Percentiles rank a stretch among this genome's conserved stretches.
Evolutionary conservation across 2,113 vertebrate species (phyloP).

Genomic region (Morone chrysops): DNA sequence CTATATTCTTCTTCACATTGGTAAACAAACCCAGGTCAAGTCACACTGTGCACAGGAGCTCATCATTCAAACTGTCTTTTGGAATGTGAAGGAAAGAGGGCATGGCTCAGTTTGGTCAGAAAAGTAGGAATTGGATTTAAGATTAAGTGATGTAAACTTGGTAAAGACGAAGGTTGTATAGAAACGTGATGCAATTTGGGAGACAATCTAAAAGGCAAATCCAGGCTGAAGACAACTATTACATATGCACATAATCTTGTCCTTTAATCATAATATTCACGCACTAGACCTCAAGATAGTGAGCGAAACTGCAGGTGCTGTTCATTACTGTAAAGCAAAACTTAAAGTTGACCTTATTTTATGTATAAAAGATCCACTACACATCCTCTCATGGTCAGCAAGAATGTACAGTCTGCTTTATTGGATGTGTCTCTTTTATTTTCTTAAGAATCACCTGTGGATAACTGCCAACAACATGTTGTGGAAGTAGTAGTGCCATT

Average conservation of each 20-base stretch:
- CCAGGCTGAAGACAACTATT: neutral
- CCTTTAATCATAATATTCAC: neutral
- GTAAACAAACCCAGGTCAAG: conserved; percentile 33
- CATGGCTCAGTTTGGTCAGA: neutral
- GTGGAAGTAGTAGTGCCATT: too few species aligned
- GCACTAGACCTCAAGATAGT: neutral
- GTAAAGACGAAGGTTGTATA: neutral
- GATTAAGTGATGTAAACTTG: neutral
- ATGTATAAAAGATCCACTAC: neutral
- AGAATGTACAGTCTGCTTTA: neutral
- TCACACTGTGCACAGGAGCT: neutral
- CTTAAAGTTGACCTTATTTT: neutral
- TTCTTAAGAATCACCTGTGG: neutral
- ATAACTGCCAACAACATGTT: neutral
- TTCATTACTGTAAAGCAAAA: neutral
- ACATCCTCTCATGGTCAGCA: neutral
- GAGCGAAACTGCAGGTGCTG: neutral
- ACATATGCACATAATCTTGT: conserved; percentile 1
- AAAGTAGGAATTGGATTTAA: neutral
- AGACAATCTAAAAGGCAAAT: neutral
- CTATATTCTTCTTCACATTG: conserved; percentile 30
- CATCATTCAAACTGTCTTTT: neutral
- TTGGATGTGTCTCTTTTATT: neutral
- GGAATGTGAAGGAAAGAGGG: neutral
- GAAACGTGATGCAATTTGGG: neutral